Conservation (phyloP, 2,113 vertebrate species). For the Grammomys dolichurus region DNA sequence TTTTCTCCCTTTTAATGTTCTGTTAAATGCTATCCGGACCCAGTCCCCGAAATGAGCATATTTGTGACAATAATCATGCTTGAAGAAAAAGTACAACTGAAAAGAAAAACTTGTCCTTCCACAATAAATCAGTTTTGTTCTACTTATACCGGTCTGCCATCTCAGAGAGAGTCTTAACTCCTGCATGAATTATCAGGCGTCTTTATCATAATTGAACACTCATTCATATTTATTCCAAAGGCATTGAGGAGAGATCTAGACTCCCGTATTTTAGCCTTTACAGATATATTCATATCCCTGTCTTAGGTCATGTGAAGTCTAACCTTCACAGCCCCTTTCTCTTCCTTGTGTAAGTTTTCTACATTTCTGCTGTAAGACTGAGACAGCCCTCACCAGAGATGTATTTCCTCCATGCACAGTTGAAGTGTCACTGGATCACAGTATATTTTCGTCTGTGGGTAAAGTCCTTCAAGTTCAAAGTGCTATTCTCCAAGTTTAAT, state of each 20-base stretch:
- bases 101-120: neutral
- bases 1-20: neutral
- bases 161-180: neutral
- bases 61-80: neutral
- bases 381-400: neutral
- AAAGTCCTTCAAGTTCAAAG: neutral
- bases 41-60: neutral
- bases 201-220: neutral
- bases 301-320: neutral
- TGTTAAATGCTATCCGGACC: neutral
- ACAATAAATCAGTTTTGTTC: neutral
- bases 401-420: neutral
- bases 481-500: neutral
- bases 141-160: neutral
- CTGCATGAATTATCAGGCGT: neutral
- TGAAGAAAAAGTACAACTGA: neutral
- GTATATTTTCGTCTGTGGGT: neutral
- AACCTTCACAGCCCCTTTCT: neutral
- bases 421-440: neutral
- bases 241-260: neutral
- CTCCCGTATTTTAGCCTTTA: conserved; percentile 25
- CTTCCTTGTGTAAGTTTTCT: neutral
- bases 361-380: neutral
- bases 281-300: neutral
- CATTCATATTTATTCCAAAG: neutral